Percentiles rank a stretch among this genome's conserved stretches.
These are phyloP conservation scores for Tachuris rubrigastra DNA, from an alignment of 2,113 vertebrate genomes.

Conservation along the genomic window DNA sequence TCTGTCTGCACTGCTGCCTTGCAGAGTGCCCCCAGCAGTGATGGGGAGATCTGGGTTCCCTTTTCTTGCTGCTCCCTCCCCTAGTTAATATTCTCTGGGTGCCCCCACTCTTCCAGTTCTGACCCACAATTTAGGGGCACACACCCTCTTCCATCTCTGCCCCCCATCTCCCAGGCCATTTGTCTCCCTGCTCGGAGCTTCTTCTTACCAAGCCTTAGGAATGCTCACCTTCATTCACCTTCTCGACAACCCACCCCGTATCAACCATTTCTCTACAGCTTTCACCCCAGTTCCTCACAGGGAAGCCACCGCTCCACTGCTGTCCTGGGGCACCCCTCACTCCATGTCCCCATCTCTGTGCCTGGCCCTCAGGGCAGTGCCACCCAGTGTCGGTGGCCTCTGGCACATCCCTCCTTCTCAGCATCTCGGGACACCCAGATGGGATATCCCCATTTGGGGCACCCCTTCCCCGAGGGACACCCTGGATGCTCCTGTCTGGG, in stretches of 20 bases:
- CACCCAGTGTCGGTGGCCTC: not conserved
- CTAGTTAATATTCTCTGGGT: not conserved
- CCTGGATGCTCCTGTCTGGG: not conserved
- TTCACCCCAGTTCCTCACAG: not conserved
- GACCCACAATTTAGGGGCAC: not conserved
- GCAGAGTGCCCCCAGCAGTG: not conserved
- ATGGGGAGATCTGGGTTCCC: not conserved
- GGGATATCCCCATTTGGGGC: not conserved
- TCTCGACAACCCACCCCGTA: fast-evolving
- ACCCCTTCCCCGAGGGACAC: not conserved
- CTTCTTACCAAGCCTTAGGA: not conserved
- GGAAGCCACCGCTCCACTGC: not conserved
- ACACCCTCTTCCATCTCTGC: not conserved
- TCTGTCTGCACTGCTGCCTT: not conserved
- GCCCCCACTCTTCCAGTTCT: not conserved
- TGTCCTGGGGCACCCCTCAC: not conserved
- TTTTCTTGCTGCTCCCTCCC: not conserved
- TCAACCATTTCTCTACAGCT: not conserved
- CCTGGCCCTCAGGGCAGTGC: not conserved
- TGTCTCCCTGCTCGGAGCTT: not conserved
- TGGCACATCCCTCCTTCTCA: not conserved
- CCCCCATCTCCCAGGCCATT: not conserved
- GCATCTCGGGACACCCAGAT: not conserved
- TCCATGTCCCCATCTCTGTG: not conserved
- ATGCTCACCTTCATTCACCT: not conserved